Evolutionary conservation across 2,113 vertebrate species (phyloP), one percentile per base, ranked within the genome.

Genomic region (Lepidiolamprologus cunningtoni): DNA sequence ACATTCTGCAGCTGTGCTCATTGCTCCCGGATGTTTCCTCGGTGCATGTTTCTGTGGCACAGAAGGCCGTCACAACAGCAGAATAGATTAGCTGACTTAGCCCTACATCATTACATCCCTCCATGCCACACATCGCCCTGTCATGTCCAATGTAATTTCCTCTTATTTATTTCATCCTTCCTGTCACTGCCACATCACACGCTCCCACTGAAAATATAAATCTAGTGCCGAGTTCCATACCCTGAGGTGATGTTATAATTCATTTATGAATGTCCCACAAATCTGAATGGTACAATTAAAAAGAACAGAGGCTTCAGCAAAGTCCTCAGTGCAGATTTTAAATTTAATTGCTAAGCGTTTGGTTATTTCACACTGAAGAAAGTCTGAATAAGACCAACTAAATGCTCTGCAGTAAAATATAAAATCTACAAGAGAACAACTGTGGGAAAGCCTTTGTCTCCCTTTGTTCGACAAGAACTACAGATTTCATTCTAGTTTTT

Each of bases 141-240:
- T 85, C 88, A 82, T 9, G 54, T 88, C 73, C 68, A 83, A 88
- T 84, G 68, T 21, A 76, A 83, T 87, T 68, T 54, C 16, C 11
- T 76, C 58, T 88, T 92, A 81, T 93, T 89, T 91, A 92, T 89
- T 79, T 92, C 84, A 86, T 90, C 81, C 53, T 47, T 82, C 35
- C 78, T 71, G 82, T 89, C 87, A 87, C 68, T 9, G 19, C 87
- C 86, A 85, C 81, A 85, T 89, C 63, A 87, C 73, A 47, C 7
- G 8, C 61, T 87, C 81, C 84, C 79, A 86, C 68, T 92, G 86
- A 89, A 90, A 88, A 83, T 80, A 94, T 95, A 86, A 96, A 95
- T 95, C 45, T 55, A 80, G 82, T 80, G 81, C 86, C 89, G 88
- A 73, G 86, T 80, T 91, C 57, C 80, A 86, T 84, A 85, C 86